Percentiles rank a stretch among this genome's conserved stretches.
phyloP scores from a whole-genome alignment of 1,140 invertebrate species.

The Agrilus planipennis region DNA sequence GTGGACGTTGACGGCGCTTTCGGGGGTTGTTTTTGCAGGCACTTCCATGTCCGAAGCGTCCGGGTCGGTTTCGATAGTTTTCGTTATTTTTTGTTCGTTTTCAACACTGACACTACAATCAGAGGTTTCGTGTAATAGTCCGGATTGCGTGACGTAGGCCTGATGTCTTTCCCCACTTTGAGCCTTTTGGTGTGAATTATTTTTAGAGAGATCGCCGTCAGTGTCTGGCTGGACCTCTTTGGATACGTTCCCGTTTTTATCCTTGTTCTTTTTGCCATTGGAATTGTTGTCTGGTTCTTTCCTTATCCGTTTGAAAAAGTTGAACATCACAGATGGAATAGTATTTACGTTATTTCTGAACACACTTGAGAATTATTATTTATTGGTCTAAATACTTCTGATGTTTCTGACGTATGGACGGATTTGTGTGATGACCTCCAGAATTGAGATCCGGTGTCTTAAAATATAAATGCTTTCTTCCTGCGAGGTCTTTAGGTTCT shows the following conservation, averaged over 20 bases:
- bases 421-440: no score
- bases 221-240: constrained; percentile 1
- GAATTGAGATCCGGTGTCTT: no score
- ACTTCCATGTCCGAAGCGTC: no score
- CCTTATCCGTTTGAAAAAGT: constrained; percentile 23
- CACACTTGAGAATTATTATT: no score
- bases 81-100: not conserved
- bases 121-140: not conserved
- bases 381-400: no score
- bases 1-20: constrained; percentile 6
- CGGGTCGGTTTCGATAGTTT: constrained; percentile 1
- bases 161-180: not conserved
- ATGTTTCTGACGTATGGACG: no score
- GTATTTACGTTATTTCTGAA: no score
- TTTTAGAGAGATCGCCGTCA: constrained; percentile 19
- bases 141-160: no score
- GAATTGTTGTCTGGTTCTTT: constrained; percentile 16
- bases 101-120: no score
- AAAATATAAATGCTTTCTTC: no score
- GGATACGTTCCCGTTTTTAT: constrained; percentile 10
- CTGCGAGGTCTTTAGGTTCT: no score
- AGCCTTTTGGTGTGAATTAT: constrained; percentile 15
- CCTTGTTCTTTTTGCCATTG: constrained; percentile 7
- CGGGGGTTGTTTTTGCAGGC: constrained; percentile 6
- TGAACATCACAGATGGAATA: no score